Percentiles rank a stretch among this genome's conserved stretches.
Conservation (phyloP, 2,113 vertebrate species). For the Caretta caretta region DNA sequence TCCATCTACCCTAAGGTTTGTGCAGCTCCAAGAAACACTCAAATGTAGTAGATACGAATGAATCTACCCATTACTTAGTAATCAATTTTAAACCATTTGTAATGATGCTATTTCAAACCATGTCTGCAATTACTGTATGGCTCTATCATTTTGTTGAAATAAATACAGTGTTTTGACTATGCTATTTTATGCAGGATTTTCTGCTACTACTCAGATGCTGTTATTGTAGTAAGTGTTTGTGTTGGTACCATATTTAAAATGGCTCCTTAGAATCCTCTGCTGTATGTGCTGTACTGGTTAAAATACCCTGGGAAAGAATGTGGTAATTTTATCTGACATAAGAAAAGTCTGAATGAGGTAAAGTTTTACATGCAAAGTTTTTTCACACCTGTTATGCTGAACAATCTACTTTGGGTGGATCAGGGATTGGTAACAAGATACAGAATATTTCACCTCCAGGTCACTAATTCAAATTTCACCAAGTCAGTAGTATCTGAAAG, state of each 20-base stretch:
- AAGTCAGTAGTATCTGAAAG: background rate
- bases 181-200: background rate
- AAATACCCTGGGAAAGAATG: background rate
- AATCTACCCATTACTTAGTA: background rate
- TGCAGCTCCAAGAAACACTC: background rate
- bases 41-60: background rate
- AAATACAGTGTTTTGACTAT: background rate
- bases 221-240: background rate
- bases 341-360: background rate
- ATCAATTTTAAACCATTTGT: background rate
- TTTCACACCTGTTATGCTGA: background rate
- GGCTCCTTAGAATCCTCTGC: background rate
- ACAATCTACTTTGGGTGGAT: background rate
- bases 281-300: background rate
- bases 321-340: background rate
- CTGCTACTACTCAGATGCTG: background rate
- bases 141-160: background rate
- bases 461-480: background rate
- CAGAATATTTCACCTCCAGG: accelerated
- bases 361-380: background rate
- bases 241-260: background rate
- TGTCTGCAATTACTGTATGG: background rate
- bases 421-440: background rate
- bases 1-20: background rate
- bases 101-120: background rate